Conservation (phyloP, 2,113 vertebrate species). For the Marcusenius ussheri region DNA sequence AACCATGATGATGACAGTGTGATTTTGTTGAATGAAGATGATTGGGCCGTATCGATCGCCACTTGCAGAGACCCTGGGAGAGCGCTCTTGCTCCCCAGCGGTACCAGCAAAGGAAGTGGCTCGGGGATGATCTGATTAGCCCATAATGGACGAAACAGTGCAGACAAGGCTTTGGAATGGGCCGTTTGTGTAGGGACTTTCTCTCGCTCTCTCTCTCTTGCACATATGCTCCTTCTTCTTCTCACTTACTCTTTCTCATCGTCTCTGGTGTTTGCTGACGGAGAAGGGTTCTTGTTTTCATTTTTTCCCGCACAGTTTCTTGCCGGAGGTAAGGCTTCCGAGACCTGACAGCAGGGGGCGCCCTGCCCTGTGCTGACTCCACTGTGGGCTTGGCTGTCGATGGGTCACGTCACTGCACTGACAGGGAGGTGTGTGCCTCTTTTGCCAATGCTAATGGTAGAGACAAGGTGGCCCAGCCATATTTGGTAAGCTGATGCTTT, state of each 20-base stretch:
- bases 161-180: slow-evolving; percentile 26
- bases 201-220: slow-evolving; percentile 1
- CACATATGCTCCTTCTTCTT: not conserved
- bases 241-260: not conserved
- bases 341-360: not conserved
- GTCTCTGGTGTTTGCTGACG: not conserved
- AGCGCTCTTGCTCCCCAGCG: slow-evolving; percentile 45
- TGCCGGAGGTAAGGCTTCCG: not conserved
- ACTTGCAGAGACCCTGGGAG: slow-evolving; percentile 44
- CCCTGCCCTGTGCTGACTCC: not conserved
- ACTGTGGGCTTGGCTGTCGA: not conserved
- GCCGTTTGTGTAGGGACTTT: slow-evolving; percentile 35
- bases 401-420: not conserved
- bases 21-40: slow-evolving; percentile 64
- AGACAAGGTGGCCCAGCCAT: not conserved
- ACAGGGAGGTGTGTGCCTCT: not conserved
- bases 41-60: slow-evolving; percentile 63
- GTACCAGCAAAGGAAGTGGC: slow-evolving; percentile 49
- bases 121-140: slow-evolving; percentile 46
- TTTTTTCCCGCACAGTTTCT: not conserved
- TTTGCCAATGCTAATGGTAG: not conserved
- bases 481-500: not conserved
- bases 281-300: not conserved
- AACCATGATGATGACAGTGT: slow-evolving; percentile 65
- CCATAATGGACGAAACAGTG: slow-evolving; percentile 37